Evolutionary conservation across 2,797 vertebrate species (phyloP), one percentile per base, ranked within the genome.

Genomic region (Clarias fuscus): DNA sequence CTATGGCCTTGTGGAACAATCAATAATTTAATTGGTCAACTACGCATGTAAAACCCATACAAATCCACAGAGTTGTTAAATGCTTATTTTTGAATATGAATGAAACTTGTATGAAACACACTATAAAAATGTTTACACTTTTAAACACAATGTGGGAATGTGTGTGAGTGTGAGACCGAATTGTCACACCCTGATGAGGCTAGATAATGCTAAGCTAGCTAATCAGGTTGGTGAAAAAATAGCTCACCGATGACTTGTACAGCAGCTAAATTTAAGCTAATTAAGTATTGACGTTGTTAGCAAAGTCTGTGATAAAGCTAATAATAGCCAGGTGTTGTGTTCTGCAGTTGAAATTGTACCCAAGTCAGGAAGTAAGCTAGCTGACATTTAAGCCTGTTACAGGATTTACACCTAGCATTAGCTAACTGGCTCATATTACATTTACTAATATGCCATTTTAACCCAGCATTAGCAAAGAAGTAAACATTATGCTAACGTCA

Each of bases 21-120:
- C 59, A 75, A 27, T 86, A 4, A 18, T 65, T 68, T 79, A 64
- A 65, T 67, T 76, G 70, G 48, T 79, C 64, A 80, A 72, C 18
- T 77, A 53, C 72, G 37, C n/a, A n/a, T 68, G 43, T 67, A 18
- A 59, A 65, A 77, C 30, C 20, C 7, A 48, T 72, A 48, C 24
- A 43, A n/a, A 18, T 78, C 22, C 33, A 27, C 61, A 37, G 17
- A 33, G 7, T 24, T 48, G 37, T 72, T 24, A n/a, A 72, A 53
- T n/a, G 24, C 15, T 43, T 11, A 2, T 11, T 71, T 71, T 37
- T 27, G 7, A 59, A 20, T 20, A 3, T 0, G 30, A 15, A 3
- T 61, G 5, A 43, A 64, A 64, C 15, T 43, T 8, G 22, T n/a
- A 43, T 43, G 17, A 80, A 7, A 5, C 22, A 18, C 22, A 10